Evolutionary conservation across 2,888 invertebrate species (phyloP), one percentile per base, ranked within the genome.

Genomic region (Scaptomyza parva): DNA sequence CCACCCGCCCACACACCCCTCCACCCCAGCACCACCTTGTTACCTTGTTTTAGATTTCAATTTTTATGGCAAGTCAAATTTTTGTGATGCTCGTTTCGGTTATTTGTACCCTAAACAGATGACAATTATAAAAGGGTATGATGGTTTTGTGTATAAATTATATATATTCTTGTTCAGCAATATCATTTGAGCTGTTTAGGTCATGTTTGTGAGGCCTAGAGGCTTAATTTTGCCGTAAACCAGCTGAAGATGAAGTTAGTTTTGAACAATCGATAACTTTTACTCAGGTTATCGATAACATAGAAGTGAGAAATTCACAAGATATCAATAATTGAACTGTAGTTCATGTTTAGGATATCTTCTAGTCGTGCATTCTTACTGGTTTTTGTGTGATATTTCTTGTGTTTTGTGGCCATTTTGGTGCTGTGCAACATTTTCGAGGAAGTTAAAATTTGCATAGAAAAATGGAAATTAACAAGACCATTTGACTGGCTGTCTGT

Each of bases 381-480:
- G 7, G 35, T 35, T 59, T 70, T 63, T 35, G 48, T 66, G n/a
- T n/a, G n/a, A n/a, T n/a, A n/a, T 53, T 65, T 65, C 52, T 76
- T 83, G 79, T 61, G 9, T 20, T 33, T 47, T 37, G n/a, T 74
- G 70, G 67, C 70, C 70, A 63, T 78, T 84, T 84, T 72, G 55
- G 82, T 70, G 63, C n/a, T 77, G 68, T 76, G 64, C 65, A 76
- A 67, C 70, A 78, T 67, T 54, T 68, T 86, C 72, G 76, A 88
- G 88, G 88, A 88, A 88, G 88, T 89, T 68, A 68, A 88, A 83
- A 88, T 88, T 88, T 88, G 89, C 89, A 88, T 88, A 78, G 83
- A 88, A 86, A 88, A 81, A 88, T 88, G 88, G 88, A 80, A 88
- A 86, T 89, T 88, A 88, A 88, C 89, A 88, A 88, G 83, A 88